Evolutionary conservation across 1,140 invertebrate species (phyloP), one percentile per base, ranked within the genome.

Genomic region (Drosophila lini): DNA sequence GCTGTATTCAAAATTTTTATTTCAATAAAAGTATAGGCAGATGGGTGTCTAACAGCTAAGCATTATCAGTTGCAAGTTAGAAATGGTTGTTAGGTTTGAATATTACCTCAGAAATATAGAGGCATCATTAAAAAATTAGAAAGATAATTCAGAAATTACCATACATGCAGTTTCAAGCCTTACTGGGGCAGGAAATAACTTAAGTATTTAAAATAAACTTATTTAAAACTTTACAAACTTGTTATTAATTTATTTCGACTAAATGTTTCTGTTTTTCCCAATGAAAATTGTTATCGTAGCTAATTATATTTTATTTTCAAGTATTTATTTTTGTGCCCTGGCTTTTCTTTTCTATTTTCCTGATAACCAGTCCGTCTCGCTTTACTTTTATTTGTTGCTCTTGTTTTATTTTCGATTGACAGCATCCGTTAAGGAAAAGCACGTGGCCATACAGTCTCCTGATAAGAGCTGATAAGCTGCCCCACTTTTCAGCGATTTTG

Each of bases 391-490:
- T 28, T 41, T 6, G 28, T 36, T 42, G 11, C 13, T 13, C 2
- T 22, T 32, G 10, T 19, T 45, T 44, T 53, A 6, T 53, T n/a
- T 7, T 22, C 36, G 34, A 38, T 45, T 47, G 8, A 41, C 45
- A 42, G 52, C 67, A 48, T 70, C 52, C 36, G 22, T 59, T 16
- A 41, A 1, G 15, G 15, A 19, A 6, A 11, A 58, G 65, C 68
- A 71, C 68, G 68, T 71, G 68, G 65, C 68, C 2, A 11, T 10
- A 44, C 10, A 15, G 22, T 53, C 22, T 38, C 62, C 25, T 48
- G 52, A 41, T 45, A 58, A 31, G 42, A n/a, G 4, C 10, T 31
- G 71, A 76, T 76, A 42, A 76, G 55, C 13, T 62, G 65, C 9
- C 68, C 53, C 11, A 64, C n/a, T 40, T 70, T 55, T 34, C 1